A percentile compares a stretch with the other conserved stretches of the same genome.
Conservation (phyloP, 2,113 vertebrate genomes). For the Coracopsis vasa region DNA sequence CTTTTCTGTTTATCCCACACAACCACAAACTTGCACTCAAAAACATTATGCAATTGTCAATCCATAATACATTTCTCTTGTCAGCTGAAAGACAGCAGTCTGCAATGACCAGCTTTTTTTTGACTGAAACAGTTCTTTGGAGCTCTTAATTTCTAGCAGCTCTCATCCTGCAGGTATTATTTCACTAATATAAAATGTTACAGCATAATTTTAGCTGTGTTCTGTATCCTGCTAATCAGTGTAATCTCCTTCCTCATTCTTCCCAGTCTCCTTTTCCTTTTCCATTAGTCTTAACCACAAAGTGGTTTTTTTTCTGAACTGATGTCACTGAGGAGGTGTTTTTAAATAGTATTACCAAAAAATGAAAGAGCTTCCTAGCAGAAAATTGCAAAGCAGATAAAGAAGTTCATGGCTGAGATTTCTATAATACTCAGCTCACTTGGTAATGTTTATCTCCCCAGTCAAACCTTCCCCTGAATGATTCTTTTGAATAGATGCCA, state of each 20-base stretch:
- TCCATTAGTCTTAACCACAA: not conserved
- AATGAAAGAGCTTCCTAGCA: not conserved
- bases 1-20: not conserved
- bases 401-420: not conserved
- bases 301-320: not conserved
- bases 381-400: not conserved
- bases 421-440: not conserved
- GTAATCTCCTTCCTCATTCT: not conserved
- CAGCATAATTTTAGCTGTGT: not conserved
- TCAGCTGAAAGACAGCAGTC: not conserved
- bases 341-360: not conserved
- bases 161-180: not conserved
- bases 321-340: not conserved
- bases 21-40: not conserved
- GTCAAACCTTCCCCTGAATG: not conserved
- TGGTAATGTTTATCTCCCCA: not conserved
- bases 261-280: not conserved
- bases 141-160: not conserved
- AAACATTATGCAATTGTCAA: not conserved
- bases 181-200: not conserved
- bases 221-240: slow-evolving; percentile 26
- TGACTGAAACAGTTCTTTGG: not conserved
- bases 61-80: not conserved
- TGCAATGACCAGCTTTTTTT: not conserved
- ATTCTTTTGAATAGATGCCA: not conserved